Evolutionary conservation across 2,113 vertebrate genomes (phyloP), one percentile per base, ranked within the genome.

Genomic region (Python bivittatus): DNA sequence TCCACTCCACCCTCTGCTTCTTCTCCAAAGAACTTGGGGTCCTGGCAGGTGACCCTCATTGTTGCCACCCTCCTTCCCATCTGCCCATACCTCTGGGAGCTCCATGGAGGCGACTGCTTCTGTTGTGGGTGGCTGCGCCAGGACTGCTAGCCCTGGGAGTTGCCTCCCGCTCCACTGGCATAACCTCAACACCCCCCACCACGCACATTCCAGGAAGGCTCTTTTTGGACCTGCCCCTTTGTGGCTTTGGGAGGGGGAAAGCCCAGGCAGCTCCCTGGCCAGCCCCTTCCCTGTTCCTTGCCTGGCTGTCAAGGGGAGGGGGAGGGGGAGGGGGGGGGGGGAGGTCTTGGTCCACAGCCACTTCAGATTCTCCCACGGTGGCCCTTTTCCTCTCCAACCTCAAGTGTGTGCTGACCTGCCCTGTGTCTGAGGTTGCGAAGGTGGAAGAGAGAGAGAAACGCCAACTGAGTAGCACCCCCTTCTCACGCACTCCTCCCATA

Each of bases 351-450:
- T 1, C 23, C 42, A 22, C 44, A 2, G 48, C 27, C 13, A 4
- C 52, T 29, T 15, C 68, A 33, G 15, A 20, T 2, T 79, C 68
- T 8, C 68, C n/a, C 6, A 2, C 6, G 5, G 48, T 48, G 48
- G 48, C 48, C 48, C 48, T 48, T 48, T 48, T 6, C 44, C 3
- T 48, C 48, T 5, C 48, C 48, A 5, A 48, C 48, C 48, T 48
- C 48, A 48, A 48, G 48, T 48, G 5, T 5, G 5, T 48, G 44
- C 44, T 48, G 44, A 48, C 44, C 44, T 48, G 44, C 5, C 6
- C n/a, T 1, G 6, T 8, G n/a, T 20, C 68, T 20, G 61, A 1
- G 13, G n/a, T n/a, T 48, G 2, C 4, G n/a, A 5, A 0, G 5
- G n/a, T 58, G 5, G n/a, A 0, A 13, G 56, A 56, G 0, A 0